Percentiles rank a stretch among this genome's conserved stretches.
Conservation (phyloP, 2,888 invertebrate genomes). For the Drosophila kambysellisi region DNA sequence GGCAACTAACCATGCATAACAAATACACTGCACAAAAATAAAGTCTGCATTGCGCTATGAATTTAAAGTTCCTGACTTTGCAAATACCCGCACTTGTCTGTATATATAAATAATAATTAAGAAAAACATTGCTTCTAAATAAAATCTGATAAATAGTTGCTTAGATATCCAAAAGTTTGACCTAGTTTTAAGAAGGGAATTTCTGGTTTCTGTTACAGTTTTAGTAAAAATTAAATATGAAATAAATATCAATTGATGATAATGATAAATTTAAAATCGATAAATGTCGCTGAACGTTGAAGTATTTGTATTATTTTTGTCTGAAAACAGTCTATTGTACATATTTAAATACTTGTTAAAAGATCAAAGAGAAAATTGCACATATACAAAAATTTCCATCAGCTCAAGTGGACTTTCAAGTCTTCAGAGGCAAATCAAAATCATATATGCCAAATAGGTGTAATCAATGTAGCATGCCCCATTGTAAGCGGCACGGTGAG, state of each 20-base stretch:
- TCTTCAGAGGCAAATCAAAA: background rate
- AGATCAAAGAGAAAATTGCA: background rate
- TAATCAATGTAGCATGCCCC: constrained; percentile 32
- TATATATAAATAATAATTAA: background rate
- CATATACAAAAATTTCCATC: too few species aligned
- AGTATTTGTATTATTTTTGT: background rate
- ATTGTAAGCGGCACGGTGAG: constrained; percentile 10
- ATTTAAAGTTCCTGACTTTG: constrained; percentile 7
- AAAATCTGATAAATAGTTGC: background rate
- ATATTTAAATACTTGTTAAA: background rate
- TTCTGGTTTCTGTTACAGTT: background rate
- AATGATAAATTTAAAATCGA: too few species aligned
- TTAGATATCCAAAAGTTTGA: background rate
- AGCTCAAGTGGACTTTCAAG: background rate
- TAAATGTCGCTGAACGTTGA: too few species aligned
- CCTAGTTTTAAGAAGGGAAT: background rate
- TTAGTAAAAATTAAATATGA: too few species aligned
- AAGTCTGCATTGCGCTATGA: constrained; percentile 30
- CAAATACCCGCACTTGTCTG: constrained; percentile 33
- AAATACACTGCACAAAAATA: constrained; percentile 39
- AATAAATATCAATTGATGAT: too few species aligned
- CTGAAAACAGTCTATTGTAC: background rate
- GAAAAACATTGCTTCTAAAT: background rate
- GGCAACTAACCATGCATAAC: constrained; percentile 42
- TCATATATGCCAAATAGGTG: background rate